These are phyloP conservation scores for Encarsia formosa DNA, from an alignment of 2,888 invertebrate species.

Conservation along the genomic window DNA sequence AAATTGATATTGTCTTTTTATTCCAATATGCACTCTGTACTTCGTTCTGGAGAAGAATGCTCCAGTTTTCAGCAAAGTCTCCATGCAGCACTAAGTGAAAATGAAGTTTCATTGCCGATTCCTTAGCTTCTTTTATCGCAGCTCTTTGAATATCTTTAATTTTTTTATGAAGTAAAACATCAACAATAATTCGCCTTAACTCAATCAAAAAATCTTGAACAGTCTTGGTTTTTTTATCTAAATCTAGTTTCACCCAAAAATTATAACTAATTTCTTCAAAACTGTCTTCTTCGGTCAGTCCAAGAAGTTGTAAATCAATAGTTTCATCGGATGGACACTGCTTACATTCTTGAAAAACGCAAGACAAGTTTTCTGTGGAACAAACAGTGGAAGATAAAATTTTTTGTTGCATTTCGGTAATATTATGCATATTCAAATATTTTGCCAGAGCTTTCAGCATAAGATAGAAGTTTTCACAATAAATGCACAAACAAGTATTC, in stretches of 20 bases:
- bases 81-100: conserved; percentile 1
- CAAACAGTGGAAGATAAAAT: too few species aligned
- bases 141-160: background rate
- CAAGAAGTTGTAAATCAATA: background rate
- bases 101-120: background rate
- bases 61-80: conserved; percentile 16
- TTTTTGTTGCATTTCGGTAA: background rate
- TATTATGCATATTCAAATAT: background rate
- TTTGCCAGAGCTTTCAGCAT: conserved; percentile 10
- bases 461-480: conserved; percentile 23
- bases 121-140: background rate
- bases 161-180: background rate
- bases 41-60: conserved; percentile 5
- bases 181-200: background rate
- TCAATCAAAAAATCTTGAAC: background rate
- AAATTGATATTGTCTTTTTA: too few species aligned
- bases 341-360: conserved; percentile 10
- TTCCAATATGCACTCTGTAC: conserved; percentile 6
- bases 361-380: too few species aligned
- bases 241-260: too few species aligned
- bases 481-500: conserved; percentile 17
- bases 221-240: background rate
- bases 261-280: background rate
- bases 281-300: background rate
- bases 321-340: background rate